Conservation (phyloP, 2,797 vertebrate species). For the Mormyrops boulengeri region DNA sequence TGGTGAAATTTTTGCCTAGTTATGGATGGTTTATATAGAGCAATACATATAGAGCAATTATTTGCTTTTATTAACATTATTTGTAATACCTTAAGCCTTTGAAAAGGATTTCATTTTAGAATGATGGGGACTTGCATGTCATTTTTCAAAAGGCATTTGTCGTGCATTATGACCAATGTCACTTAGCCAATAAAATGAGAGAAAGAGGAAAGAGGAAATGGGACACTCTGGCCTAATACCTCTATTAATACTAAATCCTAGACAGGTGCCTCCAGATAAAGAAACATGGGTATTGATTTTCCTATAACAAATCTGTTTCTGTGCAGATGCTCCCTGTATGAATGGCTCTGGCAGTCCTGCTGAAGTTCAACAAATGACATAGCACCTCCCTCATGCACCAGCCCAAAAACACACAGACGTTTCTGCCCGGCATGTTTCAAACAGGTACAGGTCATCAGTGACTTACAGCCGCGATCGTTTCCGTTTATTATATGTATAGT, state of each 20-base stretch:
- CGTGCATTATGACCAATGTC: not conserved
- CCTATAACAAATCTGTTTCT: conserved; percentile 3
- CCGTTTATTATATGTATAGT: not conserved
- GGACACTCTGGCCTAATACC: not conserved
- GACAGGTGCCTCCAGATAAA: not conserved
- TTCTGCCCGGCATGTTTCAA: not conserved
- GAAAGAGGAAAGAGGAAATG: not conserved
- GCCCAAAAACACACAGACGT: not conserved
- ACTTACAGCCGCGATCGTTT: not conserved
- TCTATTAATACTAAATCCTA: not conserved
- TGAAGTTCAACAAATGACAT: not conserved
- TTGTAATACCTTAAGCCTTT: not conserved
- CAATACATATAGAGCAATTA: not conserved
- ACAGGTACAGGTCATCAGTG: not conserved
- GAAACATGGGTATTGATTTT: not conserved
- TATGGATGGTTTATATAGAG: not conserved
- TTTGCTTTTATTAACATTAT: not conserved
- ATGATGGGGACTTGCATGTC: not conserved
- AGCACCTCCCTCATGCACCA: not conserved
- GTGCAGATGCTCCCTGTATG: not conserved
- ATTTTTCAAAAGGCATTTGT: conserved; percentile 1
- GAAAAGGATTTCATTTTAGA: not conserved
- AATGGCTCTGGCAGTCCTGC: no score
- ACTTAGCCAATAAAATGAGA: not conserved
- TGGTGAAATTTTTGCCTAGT: not conserved